A percentile compares a stretch with the other conserved stretches of the same genome.
phyloP scores from a whole-genome alignment of 1,140 invertebrate species.

The Hormaphis cornu region DNA sequence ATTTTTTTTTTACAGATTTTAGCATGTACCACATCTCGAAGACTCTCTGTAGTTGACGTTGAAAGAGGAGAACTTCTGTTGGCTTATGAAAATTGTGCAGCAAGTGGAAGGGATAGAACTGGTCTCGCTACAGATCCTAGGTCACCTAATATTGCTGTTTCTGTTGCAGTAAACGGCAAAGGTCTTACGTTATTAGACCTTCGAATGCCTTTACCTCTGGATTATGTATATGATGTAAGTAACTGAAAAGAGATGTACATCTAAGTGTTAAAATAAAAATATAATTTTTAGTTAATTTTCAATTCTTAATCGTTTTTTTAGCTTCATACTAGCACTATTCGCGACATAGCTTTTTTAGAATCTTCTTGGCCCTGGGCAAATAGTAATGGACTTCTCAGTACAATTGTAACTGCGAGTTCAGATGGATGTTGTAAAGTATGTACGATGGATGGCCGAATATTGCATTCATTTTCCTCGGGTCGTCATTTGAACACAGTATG shows the following conservation, averaged over 20 bases:
- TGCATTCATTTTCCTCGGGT: conserved; percentile 45
- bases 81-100: conserved; percentile 48
- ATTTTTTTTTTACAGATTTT: conserved; percentile 42
- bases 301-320: conserved; percentile 37
- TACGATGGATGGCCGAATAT: conserved; percentile 44
- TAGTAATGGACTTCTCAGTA: conserved; percentile 40
- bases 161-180: conserved; percentile 46
- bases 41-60: conserved; percentile 46
- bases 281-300: background rate
- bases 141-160: conserved; percentile 46
- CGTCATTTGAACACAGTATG: conserved; percentile 45
- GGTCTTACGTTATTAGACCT: conserved; percentile 47
- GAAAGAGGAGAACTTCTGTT: conserved; percentile 46
- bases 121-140: conserved; percentile 47
- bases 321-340: conserved; percentile 45
- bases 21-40: conserved; percentile 45
- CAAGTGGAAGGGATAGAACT: conserved; percentile 45
- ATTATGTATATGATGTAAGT: conserved; percentile 48
- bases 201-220: conserved; percentile 46
- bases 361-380: conserved; percentile 46
- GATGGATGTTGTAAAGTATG: conserved; percentile 47
- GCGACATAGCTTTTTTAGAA: conserved; percentile 46
- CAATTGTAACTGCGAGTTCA: conserved; percentile 42
- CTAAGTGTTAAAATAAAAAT: background rate
- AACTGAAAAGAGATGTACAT: background rate